Evolutionary conservation across 1,140 invertebrate species (phyloP), one percentile per base, ranked within the genome.

Genomic region (Zaprionus nigranus): DNA sequence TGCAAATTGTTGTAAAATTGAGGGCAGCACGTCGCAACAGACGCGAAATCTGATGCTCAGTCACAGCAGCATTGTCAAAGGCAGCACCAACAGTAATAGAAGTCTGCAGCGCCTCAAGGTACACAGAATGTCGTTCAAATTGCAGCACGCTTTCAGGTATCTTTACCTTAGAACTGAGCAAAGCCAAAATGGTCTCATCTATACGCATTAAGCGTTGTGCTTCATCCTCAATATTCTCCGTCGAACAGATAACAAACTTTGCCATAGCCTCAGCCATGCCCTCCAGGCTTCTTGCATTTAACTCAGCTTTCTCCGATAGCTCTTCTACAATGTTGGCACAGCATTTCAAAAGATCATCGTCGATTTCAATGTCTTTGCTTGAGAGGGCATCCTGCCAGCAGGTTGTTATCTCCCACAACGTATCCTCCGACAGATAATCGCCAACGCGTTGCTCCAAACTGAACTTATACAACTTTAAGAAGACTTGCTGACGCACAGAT

Each of bases 361-460:
- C 72, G 22, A 93, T 82, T 38, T 82, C 68, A 5, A 91, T 92
- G 49, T 93, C 85, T 20, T 91, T 79, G 66, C 88, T 91, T 5
- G 90, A 93, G 15, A 94, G 59, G n/a, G 92, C 92, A 91, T 94
- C 93, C 82, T 94, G 93, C 94, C 94, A 94, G 38, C 93, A 93
- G n/a, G 93, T 94, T 17, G 93, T 94, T 5, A 94, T 85, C 81
- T 94, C 94, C 92, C 93, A 94, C 26, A 94, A 75, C 7, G 94
- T 94, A 69, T 94, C 94, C 40, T 92, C 82, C 0, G 93, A 93
- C 7, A 94, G 68, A 65, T 84, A 84, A 63, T 94, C 82, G 11
- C 75, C 78, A 3, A 72, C 59, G 7, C 63, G 67, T 26, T 88
- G 79, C 66, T 90, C 84, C 72, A 93, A 91, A 34, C 91, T 93